These are phyloP conservation scores for Saturnia pavonia DNA, from an alignment of 2,888 invertebrate genomes.

Conservation along the genomic window DNA sequence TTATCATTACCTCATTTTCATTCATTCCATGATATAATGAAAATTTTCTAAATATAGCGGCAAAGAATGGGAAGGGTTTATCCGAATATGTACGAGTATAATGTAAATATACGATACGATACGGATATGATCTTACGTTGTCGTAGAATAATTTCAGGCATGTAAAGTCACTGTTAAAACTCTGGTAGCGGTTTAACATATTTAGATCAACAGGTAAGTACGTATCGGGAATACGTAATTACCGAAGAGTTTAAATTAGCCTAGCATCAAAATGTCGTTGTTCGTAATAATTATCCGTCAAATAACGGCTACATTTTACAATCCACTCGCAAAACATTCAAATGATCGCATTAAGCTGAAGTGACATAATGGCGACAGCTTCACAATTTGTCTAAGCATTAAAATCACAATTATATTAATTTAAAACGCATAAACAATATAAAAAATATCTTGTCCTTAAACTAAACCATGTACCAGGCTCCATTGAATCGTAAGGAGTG, in stretches of 20 bases:
- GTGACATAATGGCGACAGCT: background rate
- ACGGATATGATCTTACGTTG: too few relatives aligned
- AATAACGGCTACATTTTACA: background rate
- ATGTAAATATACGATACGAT: too few relatives aligned
- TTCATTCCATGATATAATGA: too few relatives aligned
- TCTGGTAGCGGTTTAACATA: too few relatives aligned
- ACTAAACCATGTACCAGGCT: constrained; percentile 53
- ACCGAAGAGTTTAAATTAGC: background rate
- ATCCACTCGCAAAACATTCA: background rate
- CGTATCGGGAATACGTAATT: background rate
- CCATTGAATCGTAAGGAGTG: constrained; percentile 62
- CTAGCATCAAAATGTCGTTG: background rate
- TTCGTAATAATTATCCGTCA: background rate
- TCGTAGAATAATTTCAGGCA: too few relatives aligned
- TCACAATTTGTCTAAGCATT: background rate
- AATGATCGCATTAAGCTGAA: background rate
- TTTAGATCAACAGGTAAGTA: background rate
- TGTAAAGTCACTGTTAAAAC: too few relatives aligned
- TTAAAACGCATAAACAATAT: background rate
- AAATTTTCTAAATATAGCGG: too few relatives aligned
- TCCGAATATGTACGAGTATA: too few relatives aligned
- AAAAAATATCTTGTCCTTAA: background rate
- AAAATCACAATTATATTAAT: background rate
- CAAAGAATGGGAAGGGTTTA: too few relatives aligned
- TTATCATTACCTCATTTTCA: too few relatives aligned